Conservation (phyloP, 1,140 invertebrate species). For the Lepidurus apus region DNA sequence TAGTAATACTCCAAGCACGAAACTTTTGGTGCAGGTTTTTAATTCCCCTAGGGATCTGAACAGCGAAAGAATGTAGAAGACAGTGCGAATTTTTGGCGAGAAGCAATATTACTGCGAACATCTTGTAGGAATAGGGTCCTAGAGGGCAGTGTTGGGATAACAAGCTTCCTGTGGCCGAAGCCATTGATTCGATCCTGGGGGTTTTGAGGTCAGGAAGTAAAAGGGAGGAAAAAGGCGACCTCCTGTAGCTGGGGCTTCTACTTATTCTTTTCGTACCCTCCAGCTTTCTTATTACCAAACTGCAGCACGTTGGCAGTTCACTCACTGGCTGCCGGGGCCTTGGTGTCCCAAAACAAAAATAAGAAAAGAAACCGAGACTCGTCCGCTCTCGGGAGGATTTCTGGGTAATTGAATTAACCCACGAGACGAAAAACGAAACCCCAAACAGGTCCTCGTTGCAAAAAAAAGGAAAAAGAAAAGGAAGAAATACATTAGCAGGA, state of each 20-base stretch:
- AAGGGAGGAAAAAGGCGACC: neutral
- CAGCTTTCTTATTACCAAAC: slow-evolving; percentile 4
- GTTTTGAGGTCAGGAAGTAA: neutral
- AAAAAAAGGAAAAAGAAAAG: slow-evolving; percentile 33
- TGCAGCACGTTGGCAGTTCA: slow-evolving; percentile 1
- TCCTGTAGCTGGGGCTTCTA: neutral
- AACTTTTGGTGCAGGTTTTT: too few species aligned
- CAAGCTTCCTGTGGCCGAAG: neutral
- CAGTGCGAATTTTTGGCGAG: neutral
- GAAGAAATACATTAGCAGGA: neutral
- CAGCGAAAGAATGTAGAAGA: neutral
- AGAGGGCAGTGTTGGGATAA: neutral
- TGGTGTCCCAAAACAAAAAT: neutral
- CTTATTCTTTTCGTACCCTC: neutral
- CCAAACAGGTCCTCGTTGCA: slow-evolving; percentile 25
- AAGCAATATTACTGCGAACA: neutral
- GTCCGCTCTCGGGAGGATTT: slow-evolving; percentile 17
- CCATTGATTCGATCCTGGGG: neutral
- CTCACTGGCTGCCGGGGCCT: neutral
- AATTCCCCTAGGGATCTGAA: neutral
- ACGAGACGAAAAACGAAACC: neutral
- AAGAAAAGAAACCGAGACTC: neutral
- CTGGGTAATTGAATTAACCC: slow-evolving; percentile 19
- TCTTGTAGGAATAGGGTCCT: neutral
- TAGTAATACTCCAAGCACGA: too few species aligned